Base-by-base conservation (phyloP, 2,113 vertebrate genomes). In the Anarrhichthys ocellatus region DNA sequence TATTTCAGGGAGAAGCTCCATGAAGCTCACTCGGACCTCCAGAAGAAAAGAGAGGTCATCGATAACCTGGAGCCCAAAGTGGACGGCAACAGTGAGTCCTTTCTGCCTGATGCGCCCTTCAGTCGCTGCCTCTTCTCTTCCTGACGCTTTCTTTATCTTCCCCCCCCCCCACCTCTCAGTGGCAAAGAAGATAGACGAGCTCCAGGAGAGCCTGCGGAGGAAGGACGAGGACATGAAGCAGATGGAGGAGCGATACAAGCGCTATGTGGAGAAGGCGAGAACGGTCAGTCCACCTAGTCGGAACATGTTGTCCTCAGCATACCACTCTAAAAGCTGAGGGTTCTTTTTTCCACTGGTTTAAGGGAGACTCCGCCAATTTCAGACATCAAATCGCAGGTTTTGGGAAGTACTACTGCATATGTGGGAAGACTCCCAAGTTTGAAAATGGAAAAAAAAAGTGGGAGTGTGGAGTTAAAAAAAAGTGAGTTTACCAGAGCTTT, bases 211-310 rank as follows among this genome's bases (percentile, higher is more conserved):
- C 79, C 85, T 98, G 88, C 94, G 92, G 73, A 96, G 96, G 93
- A 98, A 98, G 88, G 97, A 98, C 0, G 96, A 96, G 2, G 97
- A 98, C 90, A 94, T 98, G 95, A 95, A 92, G 73, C 95, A 95
- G 85, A 97, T 98, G 97, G 97, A 98, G 91, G 96, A 97, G 20
- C 89, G 96, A 15, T 98, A 96, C 92, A 97, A 96, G 50, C 93
- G 93, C 73, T 98, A 97, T 0, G 91, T 98, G 93, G 96, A 96
- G 56, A 97, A 95, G 76, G 96, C 96, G 1, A 94, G 94, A 75
- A 96, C 93, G 77, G 97, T 98, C 61, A 67, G 91, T 82, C 46
- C 24, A 8, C 7, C 6, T 11, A 2, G 17, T 52, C 6, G 0
- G n/a, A 54, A 27, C 32, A 48, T 6, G 22, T 7, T 65, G n/a